Conservation (phyloP, 1,140 invertebrate species). For the Cepaea nemoralis region DNA sequence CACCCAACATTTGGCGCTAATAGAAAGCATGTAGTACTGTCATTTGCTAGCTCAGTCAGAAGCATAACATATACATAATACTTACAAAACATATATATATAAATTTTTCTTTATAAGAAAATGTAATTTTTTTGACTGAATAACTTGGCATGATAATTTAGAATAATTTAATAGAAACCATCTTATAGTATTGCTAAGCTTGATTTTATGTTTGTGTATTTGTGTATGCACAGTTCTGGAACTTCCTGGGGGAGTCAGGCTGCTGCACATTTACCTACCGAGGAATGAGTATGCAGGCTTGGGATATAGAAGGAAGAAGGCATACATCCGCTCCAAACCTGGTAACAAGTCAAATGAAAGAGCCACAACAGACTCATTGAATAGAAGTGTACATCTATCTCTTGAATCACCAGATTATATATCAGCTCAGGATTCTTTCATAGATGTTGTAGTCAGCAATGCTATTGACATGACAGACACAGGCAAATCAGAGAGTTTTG, state of each 20-base stretch:
- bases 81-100: too few species aligned
- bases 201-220: too few species aligned
- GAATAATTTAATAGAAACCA: not conserved
- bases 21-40: too few species aligned
- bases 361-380: not conserved
- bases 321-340: not conserved
- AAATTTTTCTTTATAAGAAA: not conserved
- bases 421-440: not conserved
- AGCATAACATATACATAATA: too few species aligned
- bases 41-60: too few species aligned
- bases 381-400: not conserved
- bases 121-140: not conserved
- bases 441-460: not conserved
- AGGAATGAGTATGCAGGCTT: constrained; percentile 46
- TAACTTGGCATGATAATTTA: not conserved
- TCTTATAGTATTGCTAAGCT: too few species aligned
- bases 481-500: not conserved
- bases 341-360: not conserved
- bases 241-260: constrained; percentile 51
- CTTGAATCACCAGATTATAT: not conserved
- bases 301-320: constrained; percentile 31
- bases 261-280: constrained; percentile 54
- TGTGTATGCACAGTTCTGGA: constrained; percentile 48
- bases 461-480: not conserved
- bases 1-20: too few species aligned